Base-by-base conservation (phyloP, 2,888 invertebrate species). In the Melinaea menophilus region DNA sequence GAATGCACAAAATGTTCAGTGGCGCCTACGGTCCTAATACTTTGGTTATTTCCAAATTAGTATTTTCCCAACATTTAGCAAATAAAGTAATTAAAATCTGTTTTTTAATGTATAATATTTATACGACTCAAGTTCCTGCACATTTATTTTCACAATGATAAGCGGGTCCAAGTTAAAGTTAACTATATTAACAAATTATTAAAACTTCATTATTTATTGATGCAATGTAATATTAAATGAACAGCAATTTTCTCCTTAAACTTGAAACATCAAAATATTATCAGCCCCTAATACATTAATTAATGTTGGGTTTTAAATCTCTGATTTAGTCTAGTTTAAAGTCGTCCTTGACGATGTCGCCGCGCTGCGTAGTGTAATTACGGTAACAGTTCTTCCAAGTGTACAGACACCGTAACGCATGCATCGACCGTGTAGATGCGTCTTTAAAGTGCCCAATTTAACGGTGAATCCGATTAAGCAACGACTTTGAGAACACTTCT, bases 391-490 rank as follows among this genome's bases (percentile, higher is more conserved):
- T 86, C 85, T 78, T 67, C 82, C 82, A 79, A 72, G 75, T 70
- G 66, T 54, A 65, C 58, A 59, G 47, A 56, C 55, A 63, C 73
- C 73, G 73, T 70, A 74, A 71, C 73, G 75, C 72, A 75, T 79
- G 79, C 85, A 86, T 74, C 81, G 78, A 84, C 85, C 86, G 86
- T 83, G 74, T 75, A 64, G 72, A 73, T 81, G 79, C 77, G 79
- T 79, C 74, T 80, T 79, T 80, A 85, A 88, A 89, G 85, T 85
- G 84, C 79, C 85, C 85, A 88, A 88, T 88, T 89, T 89, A 88
- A 89, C 89, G 87, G 88, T 85, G 82, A 79, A 81, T 61, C 69
- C 72, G 63, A 71, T 71, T 71, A 61, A 54, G 58, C 13, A 54
- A 59, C 59, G 56, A 62, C 65, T 65, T 62, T 35, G 56, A 64